Conservation (phyloP, 2,113 vertebrate genomes). For the Phalacrocorax brasilianus region DNA sequence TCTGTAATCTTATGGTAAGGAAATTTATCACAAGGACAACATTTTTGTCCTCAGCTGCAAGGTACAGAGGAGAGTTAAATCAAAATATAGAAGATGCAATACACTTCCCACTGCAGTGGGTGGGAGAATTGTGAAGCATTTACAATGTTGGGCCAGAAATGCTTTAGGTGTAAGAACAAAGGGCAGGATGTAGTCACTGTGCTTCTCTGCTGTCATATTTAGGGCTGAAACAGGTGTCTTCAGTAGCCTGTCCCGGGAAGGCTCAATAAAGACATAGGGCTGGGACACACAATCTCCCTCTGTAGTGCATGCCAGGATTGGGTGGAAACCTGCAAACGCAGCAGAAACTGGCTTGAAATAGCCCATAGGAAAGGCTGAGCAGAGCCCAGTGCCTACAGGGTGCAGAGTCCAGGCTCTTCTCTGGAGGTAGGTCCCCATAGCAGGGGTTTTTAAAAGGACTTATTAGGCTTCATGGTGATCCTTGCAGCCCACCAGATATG, state of each 20-base stretch:
- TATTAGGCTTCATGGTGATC: accelerated
- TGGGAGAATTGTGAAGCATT: background rate
- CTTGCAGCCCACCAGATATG: background rate
- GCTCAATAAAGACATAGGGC: background rate
- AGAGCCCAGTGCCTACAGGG: background rate
- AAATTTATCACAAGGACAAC: conserved; percentile 24
- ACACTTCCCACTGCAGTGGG: background rate
- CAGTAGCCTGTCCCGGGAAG: background rate
- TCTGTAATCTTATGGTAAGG: conserved; percentile 22
- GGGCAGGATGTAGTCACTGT: background rate
- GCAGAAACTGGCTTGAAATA: conserved; percentile 33
- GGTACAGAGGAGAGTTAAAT: conserved; percentile 11
- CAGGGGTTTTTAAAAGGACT: background rate
- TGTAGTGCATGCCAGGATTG: conserved; percentile 7
- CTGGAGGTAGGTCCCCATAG: background rate
- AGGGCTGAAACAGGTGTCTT: conserved; percentile 46
- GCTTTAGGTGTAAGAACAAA: conserved; percentile 2
- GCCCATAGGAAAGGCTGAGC: background rate
- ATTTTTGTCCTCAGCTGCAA: conserved; percentile 14
- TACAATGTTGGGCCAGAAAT: background rate
- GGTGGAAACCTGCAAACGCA: conserved; percentile 9
- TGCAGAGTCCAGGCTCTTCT: background rate
- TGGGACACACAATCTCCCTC: background rate
- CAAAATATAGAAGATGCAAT: background rate
- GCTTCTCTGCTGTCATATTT: conserved; percentile 20